A percentile compares a stretch with the other conserved stretches of the same genome.
These are phyloP conservation scores for Oreochromis aureus DNA, from an alignment of 2,113 vertebrate genomes.

Conservation along the genomic window DNA sequence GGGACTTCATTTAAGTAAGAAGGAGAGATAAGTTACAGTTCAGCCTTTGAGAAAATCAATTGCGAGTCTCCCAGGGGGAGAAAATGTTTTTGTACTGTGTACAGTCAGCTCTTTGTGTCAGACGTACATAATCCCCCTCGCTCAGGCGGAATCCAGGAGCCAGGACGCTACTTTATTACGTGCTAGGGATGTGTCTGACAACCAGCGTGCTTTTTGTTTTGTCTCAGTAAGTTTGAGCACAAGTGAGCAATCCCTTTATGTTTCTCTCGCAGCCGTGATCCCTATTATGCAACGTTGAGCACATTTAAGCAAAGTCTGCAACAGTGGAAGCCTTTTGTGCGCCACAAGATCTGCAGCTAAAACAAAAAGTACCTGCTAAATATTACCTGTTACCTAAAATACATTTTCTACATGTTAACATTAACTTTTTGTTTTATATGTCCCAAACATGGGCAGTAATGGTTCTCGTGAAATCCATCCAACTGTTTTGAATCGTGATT, in stretches of 20 bases:
- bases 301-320: constrained; percentile 15
- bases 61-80: constrained; percentile 12
- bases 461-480: not conserved
- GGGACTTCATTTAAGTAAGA: constrained; percentile 18
- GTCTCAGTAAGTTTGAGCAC: constrained; percentile 52
- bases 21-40: constrained; percentile 42
- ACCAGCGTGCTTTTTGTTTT: constrained; percentile 41
- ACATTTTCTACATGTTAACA: not conserved
- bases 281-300: constrained; percentile 39
- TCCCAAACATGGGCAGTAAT: not conserved
- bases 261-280: constrained; percentile 25
- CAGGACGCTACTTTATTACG: constrained; percentile 50
- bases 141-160: constrained; percentile 36
- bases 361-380: not conserved
- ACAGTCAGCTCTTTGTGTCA: constrained; percentile 52
- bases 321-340: not conserved
- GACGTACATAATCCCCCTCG: constrained; percentile 41
- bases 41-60: constrained; percentile 56
- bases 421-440: not conserved
- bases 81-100: constrained; percentile 22
- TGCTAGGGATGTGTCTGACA: constrained; percentile 49
- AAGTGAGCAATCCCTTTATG: constrained; percentile 31
- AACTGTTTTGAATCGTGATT: not conserved
- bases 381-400: not conserved
- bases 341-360: not conserved